Base-by-base conservation (phyloP, 2,113 vertebrate species). In the Gallinago jamesoni region DNA sequence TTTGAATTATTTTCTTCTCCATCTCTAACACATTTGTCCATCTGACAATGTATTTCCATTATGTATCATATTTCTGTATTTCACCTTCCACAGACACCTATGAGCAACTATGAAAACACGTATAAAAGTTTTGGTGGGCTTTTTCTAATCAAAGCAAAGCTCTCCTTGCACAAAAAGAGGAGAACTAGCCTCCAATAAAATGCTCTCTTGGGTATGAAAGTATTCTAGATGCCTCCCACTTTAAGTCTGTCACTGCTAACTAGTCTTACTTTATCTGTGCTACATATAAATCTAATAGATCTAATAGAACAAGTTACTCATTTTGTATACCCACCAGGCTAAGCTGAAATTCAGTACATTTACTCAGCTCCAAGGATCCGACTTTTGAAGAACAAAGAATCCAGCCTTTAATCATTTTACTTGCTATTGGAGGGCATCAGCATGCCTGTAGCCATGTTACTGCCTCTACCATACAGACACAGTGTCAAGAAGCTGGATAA, bases 101-200 rank as follows among this genome's bases (percentile, higher is more conserved):
- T 1, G 3, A 83, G 21, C 35, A 59, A 41, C 64, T 91, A 72
- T 84, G 35, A 48, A 82, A 89, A 60, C 8, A 12, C 0, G 8
- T 14, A 11, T 43, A 60, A 72, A 27, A 72, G 5, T 31, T 87
- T 17, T 5, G 23, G 10, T 33, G 16, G 4, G 0, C 3, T 31
- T 74, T 90, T 95, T 80, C 47, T 18, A n/a, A 72, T 37, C 25
- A 75, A 75, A 60, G 31, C 20, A 82, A 55, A 78, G 41, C 31
- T 63, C 17, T 77, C 55, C 27, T 77, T 67, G 13, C 59, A 48
- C 35, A 70, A 75, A 53, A 67, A 48, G 20, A 13, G 22, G 12
- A 64, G 27, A 41, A 50, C 18, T 82, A 69, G 41, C 19, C 14
- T 86, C 35, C 37, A 80, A 19, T 23, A 60, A 83, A 74, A 80